Evolutionary conservation across 2,113 vertebrate species (phyloP).

Genomic region (Anarhynchus alexandrinus): DNA sequence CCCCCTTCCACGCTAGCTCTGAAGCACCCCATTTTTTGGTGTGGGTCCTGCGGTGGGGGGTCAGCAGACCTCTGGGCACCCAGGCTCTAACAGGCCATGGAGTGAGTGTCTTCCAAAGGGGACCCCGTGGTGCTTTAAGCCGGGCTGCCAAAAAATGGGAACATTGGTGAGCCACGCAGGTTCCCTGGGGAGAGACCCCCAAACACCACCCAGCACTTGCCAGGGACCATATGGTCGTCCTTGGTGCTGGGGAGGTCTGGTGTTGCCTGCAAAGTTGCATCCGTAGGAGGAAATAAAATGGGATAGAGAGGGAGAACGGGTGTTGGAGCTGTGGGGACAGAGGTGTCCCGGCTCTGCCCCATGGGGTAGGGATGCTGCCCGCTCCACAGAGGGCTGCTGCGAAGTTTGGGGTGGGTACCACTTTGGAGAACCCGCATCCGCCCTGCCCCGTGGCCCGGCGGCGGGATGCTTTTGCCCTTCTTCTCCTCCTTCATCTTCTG

Average conservation of each 20-base stretch:
- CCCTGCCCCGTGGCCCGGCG: rapidly evolving
- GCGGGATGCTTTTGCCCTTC: neutral
- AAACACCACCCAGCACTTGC: neutral
- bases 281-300: neutral
- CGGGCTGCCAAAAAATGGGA: neutral
- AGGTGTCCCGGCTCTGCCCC: neutral
- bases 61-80: neutral
- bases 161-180: rapidly evolving
- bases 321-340: neutral
- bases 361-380: neutral
- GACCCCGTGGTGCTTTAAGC: neutral
- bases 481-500: neutral
- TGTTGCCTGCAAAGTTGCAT: neutral
- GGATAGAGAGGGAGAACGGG: neutral
- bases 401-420: neutral
- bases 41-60: neutral
- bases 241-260: neutral
- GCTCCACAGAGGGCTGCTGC: rapidly evolving
- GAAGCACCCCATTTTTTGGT: neutral
- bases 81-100: neutral
- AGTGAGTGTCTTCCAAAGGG: neutral
- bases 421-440: neutral
- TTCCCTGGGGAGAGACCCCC: neutral
- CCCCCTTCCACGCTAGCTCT: rapidly evolving
- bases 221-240: rapidly evolving